These are phyloP conservation scores for Panzeria rudis DNA, from an alignment of 2,888 invertebrate genomes.

Conservation along the genomic window DNA sequence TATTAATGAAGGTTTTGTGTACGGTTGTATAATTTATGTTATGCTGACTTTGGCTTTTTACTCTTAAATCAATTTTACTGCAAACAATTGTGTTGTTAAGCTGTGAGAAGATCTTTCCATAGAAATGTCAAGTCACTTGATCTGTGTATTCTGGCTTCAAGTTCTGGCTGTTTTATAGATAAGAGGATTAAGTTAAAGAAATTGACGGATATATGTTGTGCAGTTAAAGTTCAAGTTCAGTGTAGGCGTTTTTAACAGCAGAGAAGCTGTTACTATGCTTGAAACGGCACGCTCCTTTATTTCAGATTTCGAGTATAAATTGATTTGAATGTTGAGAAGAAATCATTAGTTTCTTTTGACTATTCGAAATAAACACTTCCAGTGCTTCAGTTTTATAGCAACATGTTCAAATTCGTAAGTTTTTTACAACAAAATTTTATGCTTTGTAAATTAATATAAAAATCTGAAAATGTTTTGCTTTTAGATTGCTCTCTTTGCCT, in stretches of 20 bases:
- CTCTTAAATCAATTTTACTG: not conserved
- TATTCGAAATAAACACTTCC: slow-evolving; percentile 26
- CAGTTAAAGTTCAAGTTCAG: slow-evolving; percentile 78
- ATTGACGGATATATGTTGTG: slow-evolving; percentile 16
- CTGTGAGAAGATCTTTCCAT: slow-evolving; percentile 7
- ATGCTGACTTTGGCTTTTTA: not conserved
- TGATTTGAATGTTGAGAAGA: not conserved
- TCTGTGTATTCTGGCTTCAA: slow-evolving; percentile 23
- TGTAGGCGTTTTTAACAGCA: slow-evolving; percentile 68
- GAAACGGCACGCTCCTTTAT: not conserved
- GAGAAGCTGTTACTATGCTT: not conserved
- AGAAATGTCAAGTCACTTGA: slow-evolving; percentile 29
- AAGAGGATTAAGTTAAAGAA: slow-evolving; percentile 52
- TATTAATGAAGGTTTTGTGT: slow-evolving; percentile 53
- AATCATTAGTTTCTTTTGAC: slow-evolving; percentile 59
- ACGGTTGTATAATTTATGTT: slow-evolving; percentile 26
- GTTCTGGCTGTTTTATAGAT: slow-evolving; percentile 29
- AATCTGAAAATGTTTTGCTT: not conserved
- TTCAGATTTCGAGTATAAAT: slow-evolving; percentile 42
- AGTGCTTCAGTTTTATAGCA: slow-evolving; percentile 50
- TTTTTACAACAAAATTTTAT: not conserved
- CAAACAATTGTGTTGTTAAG: not conserved
- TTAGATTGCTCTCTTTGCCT: slow-evolving; percentile 78
- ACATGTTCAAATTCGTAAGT: slow-evolving; percentile 83
- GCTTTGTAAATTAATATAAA: not conserved